Conservation (phyloP, 2,888 invertebrate genomes). For the Drosophila nr. perissopoda region DNA sequence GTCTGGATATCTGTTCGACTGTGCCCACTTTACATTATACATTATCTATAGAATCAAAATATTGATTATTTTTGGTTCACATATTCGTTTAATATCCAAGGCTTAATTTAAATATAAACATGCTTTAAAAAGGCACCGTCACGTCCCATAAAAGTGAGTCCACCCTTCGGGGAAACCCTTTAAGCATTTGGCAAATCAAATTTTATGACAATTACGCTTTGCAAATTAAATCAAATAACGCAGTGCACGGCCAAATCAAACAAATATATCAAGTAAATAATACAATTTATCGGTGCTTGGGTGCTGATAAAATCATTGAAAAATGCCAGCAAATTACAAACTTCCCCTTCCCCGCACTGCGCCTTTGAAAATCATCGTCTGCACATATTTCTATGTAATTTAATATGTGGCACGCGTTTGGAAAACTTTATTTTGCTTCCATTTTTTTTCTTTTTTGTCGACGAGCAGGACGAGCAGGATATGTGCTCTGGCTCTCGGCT, state of each 20-base stretch:
- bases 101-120: slow-evolving; percentile 27
- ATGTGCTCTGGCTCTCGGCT: slow-evolving; percentile 39
- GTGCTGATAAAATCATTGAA: slow-evolving; percentile 67
- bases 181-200: slow-evolving; percentile 49
- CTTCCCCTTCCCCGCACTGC: slow-evolving; percentile 8
- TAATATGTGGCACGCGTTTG: slow-evolving; percentile 83
- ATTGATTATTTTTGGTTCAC: background rate
- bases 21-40: background rate
- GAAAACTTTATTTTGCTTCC: slow-evolving; percentile 59
- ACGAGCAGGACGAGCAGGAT: slow-evolving; percentile 46
- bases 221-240: slow-evolving; percentile 70
- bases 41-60: background rate
- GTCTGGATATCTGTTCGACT: background rate
- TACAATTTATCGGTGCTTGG: slow-evolving; percentile 30
- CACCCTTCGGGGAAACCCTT: slow-evolving; percentile 12
- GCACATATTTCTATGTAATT: slow-evolving; percentile 81
- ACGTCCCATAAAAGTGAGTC: background rate
- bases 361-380: slow-evolving; percentile 54
- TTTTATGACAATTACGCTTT: slow-evolving; percentile 62
- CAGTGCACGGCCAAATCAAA: slow-evolving; percentile 49
- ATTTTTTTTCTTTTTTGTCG: slow-evolving; percentile 13
- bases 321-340: slow-evolving; percentile 78
- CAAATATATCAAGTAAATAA: slow-evolving; percentile 72
- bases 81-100: background rate
- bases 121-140: background rate